These are phyloP conservation scores for Stegostoma tigrinum DNA, from an alignment of 2,113 vertebrate genomes.

Conservation along the genomic window DNA sequence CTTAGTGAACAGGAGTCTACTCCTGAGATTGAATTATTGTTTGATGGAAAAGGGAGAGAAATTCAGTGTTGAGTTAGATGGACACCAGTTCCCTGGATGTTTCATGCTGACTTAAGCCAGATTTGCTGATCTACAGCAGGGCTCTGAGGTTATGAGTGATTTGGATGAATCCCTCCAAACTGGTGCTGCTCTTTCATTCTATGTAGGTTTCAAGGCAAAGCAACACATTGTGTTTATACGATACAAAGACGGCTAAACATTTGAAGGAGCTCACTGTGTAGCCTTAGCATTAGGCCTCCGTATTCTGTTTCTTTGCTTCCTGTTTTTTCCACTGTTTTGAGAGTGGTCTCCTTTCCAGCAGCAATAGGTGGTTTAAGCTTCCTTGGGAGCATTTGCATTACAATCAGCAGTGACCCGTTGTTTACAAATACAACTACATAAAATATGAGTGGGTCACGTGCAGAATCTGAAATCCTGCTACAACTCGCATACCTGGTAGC, in stretches of 20 bases:
- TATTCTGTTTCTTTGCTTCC: slow-evolving; percentile 8
- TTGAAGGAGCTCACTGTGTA: background rate
- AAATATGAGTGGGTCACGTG: background rate
- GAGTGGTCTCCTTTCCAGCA: background rate
- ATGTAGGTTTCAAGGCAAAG: background rate
- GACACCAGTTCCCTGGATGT: background rate
- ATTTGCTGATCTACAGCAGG: background rate
- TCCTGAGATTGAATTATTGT: background rate
- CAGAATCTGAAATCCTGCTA: background rate
- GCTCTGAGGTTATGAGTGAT: background rate
- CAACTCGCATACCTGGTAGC: background rate
- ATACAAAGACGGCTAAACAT: background rate
- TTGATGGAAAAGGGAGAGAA: background rate
- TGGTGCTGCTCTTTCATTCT: background rate
- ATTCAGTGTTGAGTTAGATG: background rate
- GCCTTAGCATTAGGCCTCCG: background rate
- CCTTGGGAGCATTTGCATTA: background rate
- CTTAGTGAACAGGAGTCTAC: background rate
- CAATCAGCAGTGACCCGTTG: background rate
- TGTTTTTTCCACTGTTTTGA: background rate
- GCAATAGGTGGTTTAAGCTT: background rate
- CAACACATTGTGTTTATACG: background rate
- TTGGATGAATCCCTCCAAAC: background rate
- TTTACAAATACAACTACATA: background rate
- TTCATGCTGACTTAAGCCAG: background rate